Percentiles rank a stretch among this genome's conserved stretches.
phyloP scores from a whole-genome alignment of 92 coral and sea anemone species.

The Palythoa grandis region DNA sequence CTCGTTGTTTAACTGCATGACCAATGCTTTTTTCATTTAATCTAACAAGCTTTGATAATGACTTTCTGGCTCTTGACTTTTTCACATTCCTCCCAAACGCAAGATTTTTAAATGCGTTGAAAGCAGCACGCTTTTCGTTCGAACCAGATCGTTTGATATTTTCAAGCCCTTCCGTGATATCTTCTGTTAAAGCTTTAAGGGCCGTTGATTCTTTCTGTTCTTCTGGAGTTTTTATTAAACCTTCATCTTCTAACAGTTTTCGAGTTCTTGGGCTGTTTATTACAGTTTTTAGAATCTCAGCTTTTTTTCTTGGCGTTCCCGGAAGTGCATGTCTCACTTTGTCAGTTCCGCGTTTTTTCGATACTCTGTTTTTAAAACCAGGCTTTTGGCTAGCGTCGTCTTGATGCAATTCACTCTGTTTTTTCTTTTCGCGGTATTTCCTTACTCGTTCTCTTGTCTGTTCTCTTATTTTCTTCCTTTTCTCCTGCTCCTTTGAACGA shows the following conservation, averaged over 20 bases:
- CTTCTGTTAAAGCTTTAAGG: background rate
- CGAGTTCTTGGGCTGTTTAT: conserved; percentile 3
- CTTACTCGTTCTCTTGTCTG: conserved; percentile 33
- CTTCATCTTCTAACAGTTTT: background rate
- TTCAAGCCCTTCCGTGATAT: background rate
- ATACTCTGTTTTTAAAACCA: conserved; percentile 3
- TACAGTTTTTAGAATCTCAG: background rate
- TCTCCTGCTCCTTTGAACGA: background rate
- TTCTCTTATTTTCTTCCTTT: conserved; percentile 17
- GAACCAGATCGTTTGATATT: conserved; percentile 1
- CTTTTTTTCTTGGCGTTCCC: background rate
- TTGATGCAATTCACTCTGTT: background rate
- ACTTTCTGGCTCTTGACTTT: background rate
- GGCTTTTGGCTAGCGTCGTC: background rate
- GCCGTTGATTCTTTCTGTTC: background rate
- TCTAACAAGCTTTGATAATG: background rate
- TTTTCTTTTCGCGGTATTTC: background rate
- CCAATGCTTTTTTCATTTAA: background rate
- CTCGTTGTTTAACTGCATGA: background rate
- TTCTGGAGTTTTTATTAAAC: background rate
- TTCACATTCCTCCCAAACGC: conserved; percentile 45
- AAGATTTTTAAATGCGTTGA: conserved; percentile 13
- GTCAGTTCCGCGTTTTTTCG: background rate
- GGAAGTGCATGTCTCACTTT: background rate
- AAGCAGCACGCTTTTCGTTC: background rate